Evolutionary conservation across 2,797 vertebrate genomes (phyloP).

Genomic region (Etheostoma nigrum): DNA sequence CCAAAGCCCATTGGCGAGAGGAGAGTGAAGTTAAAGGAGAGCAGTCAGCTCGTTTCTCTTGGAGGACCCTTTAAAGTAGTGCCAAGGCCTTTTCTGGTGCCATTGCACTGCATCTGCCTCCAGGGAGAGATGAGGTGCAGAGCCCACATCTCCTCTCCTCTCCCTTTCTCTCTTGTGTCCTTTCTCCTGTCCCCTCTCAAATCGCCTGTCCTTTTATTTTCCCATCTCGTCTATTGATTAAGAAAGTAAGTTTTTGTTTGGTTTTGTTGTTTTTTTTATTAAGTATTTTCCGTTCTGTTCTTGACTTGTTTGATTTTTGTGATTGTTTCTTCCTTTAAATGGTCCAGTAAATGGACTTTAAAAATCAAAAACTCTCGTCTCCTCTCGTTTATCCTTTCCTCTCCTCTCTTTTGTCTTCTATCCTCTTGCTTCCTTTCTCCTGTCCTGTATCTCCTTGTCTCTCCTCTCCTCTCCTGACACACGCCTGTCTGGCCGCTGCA

Average conservation of each 20-base stretch:
- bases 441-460: too few relatives aligned
- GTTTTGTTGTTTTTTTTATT: too few relatives aligned
- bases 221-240: too few relatives aligned
- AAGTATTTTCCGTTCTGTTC: too few relatives aligned
- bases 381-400: neutral
- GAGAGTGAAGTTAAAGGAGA: constrained; percentile 55
- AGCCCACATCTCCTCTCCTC: constrained; percentile 44
- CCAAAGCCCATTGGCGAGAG: constrained; percentile 49
- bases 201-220: too few relatives aligned
- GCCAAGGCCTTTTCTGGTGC: constrained; percentile 66
- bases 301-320: too few relatives aligned
- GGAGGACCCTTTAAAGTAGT: constrained; percentile 70
- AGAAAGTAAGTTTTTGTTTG: too few relatives aligned
- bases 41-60: constrained; percentile 55
- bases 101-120: constrained; percentile 60
- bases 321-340: too few relatives aligned
- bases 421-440: too few relatives aligned
- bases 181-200: constrained; percentile 14
- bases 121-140: constrained; percentile 61
- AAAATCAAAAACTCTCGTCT: too few relatives aligned
- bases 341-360: too few relatives aligned
- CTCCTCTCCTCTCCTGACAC: constrained; percentile 57
- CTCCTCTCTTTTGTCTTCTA: neutral
- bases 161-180: neutral
- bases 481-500: constrained; percentile 73